Conservation (phyloP, 2,113 vertebrate genomes). For the Catagonus wagneri region DNA sequence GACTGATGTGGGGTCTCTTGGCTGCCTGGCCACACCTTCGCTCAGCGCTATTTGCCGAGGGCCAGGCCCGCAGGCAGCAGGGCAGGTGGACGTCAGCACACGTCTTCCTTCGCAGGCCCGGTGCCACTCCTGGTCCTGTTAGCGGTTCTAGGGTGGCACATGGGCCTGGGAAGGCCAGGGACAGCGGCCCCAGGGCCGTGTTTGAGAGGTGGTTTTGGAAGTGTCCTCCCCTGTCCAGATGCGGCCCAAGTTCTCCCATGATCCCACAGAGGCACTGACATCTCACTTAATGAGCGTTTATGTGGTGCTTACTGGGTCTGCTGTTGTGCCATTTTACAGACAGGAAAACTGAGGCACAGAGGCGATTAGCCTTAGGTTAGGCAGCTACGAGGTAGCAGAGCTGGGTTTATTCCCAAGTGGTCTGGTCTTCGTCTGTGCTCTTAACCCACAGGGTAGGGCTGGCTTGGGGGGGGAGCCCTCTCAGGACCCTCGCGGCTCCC, state of each 20-base stretch:
- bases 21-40: background rate
- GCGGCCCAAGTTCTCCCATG: accelerated
- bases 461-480: background rate
- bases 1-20: background rate
- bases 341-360: background rate
- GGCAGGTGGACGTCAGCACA: accelerated
- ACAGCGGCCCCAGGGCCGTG: no score
- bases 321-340: accelerated
- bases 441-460: background rate
- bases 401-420: background rate
- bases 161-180: background rate
- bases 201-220: no score
- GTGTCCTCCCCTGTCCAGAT: accelerated
- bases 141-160: background rate
- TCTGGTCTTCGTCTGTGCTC: background rate
- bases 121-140: no score
- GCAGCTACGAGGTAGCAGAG: background rate
- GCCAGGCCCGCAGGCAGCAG: background rate
- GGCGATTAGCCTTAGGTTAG: background rate
- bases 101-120: accelerated
- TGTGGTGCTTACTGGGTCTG: accelerated
- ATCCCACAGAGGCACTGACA: background rate
- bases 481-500: no score
- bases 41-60: background rate
- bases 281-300: accelerated